These are phyloP conservation scores for Operophtera brumata DNA, from an alignment of 2,888 invertebrate species.

Conservation along the genomic window DNA sequence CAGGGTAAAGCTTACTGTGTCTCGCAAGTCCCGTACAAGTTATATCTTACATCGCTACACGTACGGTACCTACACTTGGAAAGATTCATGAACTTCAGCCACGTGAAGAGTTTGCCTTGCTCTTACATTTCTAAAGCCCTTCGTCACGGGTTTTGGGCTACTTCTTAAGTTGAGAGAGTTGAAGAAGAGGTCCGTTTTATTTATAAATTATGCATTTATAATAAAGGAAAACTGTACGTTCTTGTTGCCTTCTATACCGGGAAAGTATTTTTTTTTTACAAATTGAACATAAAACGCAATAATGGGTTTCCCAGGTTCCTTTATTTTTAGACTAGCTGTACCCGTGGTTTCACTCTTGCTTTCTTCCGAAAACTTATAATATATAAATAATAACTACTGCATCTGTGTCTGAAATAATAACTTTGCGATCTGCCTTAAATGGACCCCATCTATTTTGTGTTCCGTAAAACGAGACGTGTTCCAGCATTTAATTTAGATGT, in stretches of 20 bases:
- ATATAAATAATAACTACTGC: background rate
- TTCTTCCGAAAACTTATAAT: too few relatives aligned
- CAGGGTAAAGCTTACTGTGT: background rate
- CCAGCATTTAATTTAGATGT: slow-evolving; percentile 63
- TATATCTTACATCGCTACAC: background rate
- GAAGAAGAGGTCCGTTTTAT: background rate
- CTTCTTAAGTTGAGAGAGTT: background rate
- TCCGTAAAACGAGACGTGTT: slow-evolving; percentile 49
- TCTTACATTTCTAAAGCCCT: background rate
- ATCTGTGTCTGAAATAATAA: slow-evolving; percentile 20
- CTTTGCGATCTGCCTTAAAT: slow-evolving; percentile 24
- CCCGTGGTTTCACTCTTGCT: too few relatives aligned
- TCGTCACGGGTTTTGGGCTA: background rate
- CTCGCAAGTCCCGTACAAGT: background rate
- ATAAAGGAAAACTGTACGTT: too few relatives aligned
- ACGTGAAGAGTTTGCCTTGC: background rate
- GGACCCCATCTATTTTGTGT: slow-evolving; percentile 26
- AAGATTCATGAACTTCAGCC: background rate
- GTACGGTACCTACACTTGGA: background rate
- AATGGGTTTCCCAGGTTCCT: too few relatives aligned
- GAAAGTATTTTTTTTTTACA: too few relatives aligned
- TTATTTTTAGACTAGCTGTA: too few relatives aligned
- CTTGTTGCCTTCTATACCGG: too few relatives aligned
- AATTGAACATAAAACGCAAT: too few relatives aligned
- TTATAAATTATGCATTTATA: too few relatives aligned